Conservation (phyloP, 2,888 invertebrate genomes). For the Microctonus aethiopoides region DNA sequence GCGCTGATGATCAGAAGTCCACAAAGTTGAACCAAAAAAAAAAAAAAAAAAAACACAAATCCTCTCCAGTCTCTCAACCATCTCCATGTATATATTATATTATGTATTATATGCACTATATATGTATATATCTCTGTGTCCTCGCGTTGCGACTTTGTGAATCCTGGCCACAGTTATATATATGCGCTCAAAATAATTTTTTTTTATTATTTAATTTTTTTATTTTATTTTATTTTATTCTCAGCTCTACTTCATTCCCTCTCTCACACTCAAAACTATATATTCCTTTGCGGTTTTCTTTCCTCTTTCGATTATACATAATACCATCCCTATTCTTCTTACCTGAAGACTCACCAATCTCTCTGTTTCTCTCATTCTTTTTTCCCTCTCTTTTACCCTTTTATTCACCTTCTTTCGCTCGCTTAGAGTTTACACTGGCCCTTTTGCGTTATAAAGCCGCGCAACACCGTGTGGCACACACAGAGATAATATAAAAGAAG, state of each 20-base stretch:
- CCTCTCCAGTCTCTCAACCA: conserved; percentile 11
- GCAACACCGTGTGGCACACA: conserved; percentile 58
- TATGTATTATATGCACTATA: no score
- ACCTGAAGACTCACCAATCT: conserved; percentile 43
- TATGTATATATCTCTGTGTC: conserved; percentile 48
- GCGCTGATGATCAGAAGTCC: background rate
- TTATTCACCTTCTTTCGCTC: conserved; percentile 45
- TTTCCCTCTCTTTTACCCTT: conserved; percentile 53
- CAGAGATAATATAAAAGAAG: conserved; percentile 43
- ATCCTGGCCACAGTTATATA: conserved; percentile 55
- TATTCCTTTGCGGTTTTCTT: conserved; percentile 56
- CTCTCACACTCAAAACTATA: conserved; percentile 51
- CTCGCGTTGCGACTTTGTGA: conserved; percentile 46
- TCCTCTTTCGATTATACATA: conserved; percentile 45
- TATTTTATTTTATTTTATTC: no score
- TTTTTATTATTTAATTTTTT: no score
- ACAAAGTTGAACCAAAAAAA: background rate
- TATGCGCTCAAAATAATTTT: conserved; percentile 58
- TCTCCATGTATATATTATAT: conserved; percentile 49
- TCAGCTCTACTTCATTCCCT: conserved; percentile 24
- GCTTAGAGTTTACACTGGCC: conserved; percentile 44
- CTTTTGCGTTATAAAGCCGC: conserved; percentile 63
- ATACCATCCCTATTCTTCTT: background rate
- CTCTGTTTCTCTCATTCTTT: conserved; percentile 40
- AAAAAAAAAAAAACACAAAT: background rate